Conservation (phyloP, 2,113 vertebrate species). For the Emydocephalus ijimae region DNA sequence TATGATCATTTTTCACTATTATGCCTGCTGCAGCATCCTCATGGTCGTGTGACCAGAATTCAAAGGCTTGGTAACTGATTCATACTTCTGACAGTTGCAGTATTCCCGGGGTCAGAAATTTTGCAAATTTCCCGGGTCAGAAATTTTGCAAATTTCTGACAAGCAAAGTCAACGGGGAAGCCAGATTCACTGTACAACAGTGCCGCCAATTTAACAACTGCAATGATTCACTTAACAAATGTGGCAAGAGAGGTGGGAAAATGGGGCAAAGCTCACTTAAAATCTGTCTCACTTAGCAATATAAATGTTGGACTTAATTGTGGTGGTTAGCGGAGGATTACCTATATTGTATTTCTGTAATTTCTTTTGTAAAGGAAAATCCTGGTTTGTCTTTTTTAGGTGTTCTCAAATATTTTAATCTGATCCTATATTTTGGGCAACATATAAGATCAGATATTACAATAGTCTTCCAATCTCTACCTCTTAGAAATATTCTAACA, state of each 20-base stretch:
- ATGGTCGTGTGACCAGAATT: background rate
- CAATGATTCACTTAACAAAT: background rate
- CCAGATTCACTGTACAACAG: background rate
- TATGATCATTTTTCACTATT: background rate
- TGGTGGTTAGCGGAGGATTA: background rate
- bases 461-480: background rate
- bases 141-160: background rate
- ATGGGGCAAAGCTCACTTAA: background rate
- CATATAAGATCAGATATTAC: background rate
- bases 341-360: background rate
- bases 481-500: constrained; percentile 3
- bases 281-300: background rate
- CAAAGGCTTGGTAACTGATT: background rate
- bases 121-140: background rate
- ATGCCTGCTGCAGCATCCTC: background rate
- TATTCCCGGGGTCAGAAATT: background rate
- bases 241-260: background rate
- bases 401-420: background rate
- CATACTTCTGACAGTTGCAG: background rate
- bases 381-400: background rate
- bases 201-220: background rate
- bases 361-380: background rate
- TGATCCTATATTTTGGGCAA: background rate
- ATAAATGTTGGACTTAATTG: background rate
- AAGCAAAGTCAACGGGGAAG: background rate